phyloP scores from a whole-genome alignment of 2,888 invertebrate genomes.

The Drosophila suboccidentalis region DNA sequence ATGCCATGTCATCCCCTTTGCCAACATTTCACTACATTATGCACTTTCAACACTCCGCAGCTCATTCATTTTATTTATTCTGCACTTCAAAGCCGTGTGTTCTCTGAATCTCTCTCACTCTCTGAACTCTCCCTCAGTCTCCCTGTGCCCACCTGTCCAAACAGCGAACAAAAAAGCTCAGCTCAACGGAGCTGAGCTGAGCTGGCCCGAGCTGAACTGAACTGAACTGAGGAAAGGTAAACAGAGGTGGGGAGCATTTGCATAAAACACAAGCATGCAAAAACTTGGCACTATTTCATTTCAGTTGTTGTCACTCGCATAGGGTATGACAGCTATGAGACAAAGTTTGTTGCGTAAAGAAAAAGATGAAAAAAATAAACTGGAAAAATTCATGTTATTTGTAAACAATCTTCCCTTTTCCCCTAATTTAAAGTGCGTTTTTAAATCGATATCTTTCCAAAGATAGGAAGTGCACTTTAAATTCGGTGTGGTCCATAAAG shows the following conservation, averaged over 20 bases:
- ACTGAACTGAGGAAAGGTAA: slow-evolving; percentile 4
- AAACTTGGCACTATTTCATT: slow-evolving; percentile 74
- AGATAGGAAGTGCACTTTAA: not conserved
- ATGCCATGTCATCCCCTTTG: not conserved
- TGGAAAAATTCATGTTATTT: no score
- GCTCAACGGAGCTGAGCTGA: slow-evolving; percentile 37
- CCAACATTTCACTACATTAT: slow-evolving; percentile 65
- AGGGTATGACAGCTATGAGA: not conserved
- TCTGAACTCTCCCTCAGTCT: slow-evolving; percentile 1
- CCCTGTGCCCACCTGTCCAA: slow-evolving; percentile 67
- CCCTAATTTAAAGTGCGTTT: not conserved
- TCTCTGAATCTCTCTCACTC: slow-evolving; percentile 21
- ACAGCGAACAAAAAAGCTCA: slow-evolving; percentile 52
- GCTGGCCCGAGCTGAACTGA: slow-evolving; percentile 4
- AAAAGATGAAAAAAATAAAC: not conserved
- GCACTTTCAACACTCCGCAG: slow-evolving; percentile 74
- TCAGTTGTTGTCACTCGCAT: slow-evolving; percentile 34
- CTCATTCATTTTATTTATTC: slow-evolving; percentile 78
- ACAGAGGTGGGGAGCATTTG: slow-evolving; percentile 53
- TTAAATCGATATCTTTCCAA: not conserved
- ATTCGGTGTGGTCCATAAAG: not conserved
- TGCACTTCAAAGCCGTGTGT: slow-evolving; percentile 74
- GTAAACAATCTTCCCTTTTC: no score
- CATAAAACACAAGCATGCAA: slow-evolving; percentile 73
- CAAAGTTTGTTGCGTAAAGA: not conserved